Evolutionary conservation across 1,140 invertebrate species (phyloP).

Genomic region (Scaptomyza graminum): DNA sequence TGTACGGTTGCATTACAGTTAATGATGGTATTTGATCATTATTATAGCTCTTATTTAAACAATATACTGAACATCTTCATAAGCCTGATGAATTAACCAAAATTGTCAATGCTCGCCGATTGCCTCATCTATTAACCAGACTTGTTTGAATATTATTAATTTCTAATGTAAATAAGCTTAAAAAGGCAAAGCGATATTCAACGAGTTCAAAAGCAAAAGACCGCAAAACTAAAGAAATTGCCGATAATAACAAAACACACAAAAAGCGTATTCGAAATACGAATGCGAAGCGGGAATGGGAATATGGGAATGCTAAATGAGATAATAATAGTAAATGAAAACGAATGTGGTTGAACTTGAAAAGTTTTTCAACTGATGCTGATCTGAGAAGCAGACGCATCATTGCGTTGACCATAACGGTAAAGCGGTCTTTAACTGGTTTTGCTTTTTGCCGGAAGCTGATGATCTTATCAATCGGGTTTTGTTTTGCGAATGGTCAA

Average conservation of each 20-base stretch:
- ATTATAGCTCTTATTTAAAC: too few relatives aligned
- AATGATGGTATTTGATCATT: constrained; percentile 1
- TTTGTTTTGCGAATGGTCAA: constrained; percentile 20
- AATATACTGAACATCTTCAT: too few relatives aligned
- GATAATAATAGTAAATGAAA: constrained; percentile 14
- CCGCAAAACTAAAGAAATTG: constrained; percentile 36
- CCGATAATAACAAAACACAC: constrained; percentile 43
- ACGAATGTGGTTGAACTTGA: constrained; percentile 43
- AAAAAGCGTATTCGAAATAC: constrained; percentile 7
- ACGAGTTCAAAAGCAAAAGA: constrained; percentile 12
- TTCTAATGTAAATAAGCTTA: constrained; percentile 24
- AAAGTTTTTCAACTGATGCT: constrained; percentile 5
- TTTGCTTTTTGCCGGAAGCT: constrained; percentile 41
- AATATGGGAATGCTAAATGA: not conserved
- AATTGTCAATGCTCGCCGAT: constrained; percentile 18
- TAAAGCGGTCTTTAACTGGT: constrained; percentile 26
- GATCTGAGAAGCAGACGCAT: constrained; percentile 10
- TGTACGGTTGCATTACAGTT: constrained; percentile 13
- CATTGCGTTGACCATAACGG: constrained; percentile 25
- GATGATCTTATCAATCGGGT: constrained; percentile 39
- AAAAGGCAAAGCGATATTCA: constrained; percentile 6
- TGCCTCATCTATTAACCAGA: constrained; percentile 5
- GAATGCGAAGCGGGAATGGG: not conserved
- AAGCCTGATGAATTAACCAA: not conserved
- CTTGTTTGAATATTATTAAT: constrained; percentile 8